These are phyloP conservation scores for Trilocha varians DNA, from an alignment of 2,888 invertebrate genomes.

Conservation along the genomic window DNA sequence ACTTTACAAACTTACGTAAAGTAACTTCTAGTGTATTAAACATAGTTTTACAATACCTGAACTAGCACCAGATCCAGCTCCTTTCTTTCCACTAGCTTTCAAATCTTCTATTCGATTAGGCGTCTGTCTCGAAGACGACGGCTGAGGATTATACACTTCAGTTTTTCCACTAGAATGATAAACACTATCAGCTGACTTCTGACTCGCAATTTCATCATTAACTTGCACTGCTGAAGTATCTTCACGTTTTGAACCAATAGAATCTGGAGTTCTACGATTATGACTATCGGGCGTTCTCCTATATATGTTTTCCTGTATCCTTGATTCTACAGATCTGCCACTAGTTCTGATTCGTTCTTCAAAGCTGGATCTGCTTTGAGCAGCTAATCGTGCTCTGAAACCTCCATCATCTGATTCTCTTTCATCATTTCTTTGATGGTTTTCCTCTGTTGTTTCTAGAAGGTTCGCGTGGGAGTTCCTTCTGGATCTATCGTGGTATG, in stretches of 20 bases:
- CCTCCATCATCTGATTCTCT: conserved; percentile 77
- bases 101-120: conserved; percentile 65
- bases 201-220: conserved; percentile 59
- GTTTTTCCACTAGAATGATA: conserved; percentile 69
- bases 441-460: conserved; percentile 52
- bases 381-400: conserved; percentile 61
- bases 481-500: conserved; percentile 55
- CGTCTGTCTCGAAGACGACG: conserved; percentile 62
- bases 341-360: conserved; percentile 64
- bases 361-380: conserved; percentile 52
- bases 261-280: conserved; percentile 48
- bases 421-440: conserved; percentile 50
- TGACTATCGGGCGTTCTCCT: conserved; percentile 54
- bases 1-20: background rate
- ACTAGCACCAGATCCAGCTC: conserved; percentile 75
- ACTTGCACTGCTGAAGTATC: conserved; percentile 35
- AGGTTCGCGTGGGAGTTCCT: conserved; percentile 76
- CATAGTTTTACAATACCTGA: no score
- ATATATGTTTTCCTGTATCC: conserved; percentile 42
- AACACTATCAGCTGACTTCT: conserved; percentile 71
- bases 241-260: conserved; percentile 46
- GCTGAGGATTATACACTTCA: conserved; percentile 54
- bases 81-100: conserved; percentile 59
- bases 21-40: conserved; percentile 3
- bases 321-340: conserved; percentile 54